Percentiles rank a stretch among this genome's conserved stretches.
These are phyloP conservation scores for Platycercus adscitus DNA, from an alignment of 2,113 vertebrate genomes.

Conservation along the genomic window DNA sequence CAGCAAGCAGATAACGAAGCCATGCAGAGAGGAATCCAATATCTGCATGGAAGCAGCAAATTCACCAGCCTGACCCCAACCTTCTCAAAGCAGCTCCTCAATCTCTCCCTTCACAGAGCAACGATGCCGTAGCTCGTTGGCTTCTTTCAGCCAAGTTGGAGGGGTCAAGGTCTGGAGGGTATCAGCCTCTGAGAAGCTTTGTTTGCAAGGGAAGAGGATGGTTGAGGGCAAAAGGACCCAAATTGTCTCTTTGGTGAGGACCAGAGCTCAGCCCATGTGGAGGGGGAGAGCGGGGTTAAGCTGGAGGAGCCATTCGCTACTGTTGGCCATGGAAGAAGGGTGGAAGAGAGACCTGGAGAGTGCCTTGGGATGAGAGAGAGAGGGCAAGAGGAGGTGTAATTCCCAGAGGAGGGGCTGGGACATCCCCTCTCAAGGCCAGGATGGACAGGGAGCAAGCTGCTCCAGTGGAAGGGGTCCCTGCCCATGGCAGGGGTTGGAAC, in stretches of 20 bases:
- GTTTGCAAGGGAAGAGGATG: not conserved
- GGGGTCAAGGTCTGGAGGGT: not conserved
- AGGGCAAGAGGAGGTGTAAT: not conserved
- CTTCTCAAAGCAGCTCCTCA: not conserved
- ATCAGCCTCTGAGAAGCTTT: not conserved
- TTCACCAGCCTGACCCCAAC: not conserved
- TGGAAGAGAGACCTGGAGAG: not conserved
- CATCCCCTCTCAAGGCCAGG: not conserved
- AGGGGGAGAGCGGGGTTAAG: not conserved
- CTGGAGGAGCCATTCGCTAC: rapidly evolving
- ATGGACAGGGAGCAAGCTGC: not conserved
- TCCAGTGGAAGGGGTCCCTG: not conserved
- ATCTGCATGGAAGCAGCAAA: not conserved
- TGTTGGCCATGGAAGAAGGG: rapidly evolving
- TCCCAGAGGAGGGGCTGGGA: not conserved
- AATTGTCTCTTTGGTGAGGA: not conserved
- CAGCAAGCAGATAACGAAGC: not conserved
- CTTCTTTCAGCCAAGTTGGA: not conserved
- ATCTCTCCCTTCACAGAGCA: not conserved
- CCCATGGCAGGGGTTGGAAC: not conserved
- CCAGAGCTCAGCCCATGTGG: rapidly evolving
- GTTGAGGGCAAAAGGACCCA: not conserved
- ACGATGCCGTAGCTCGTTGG: not conserved
- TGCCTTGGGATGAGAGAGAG: not conserved
- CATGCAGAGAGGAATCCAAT: not conserved